Conservation (phyloP, 2,888 invertebrate genomes). For the Drosophila mercatorum region DNA sequence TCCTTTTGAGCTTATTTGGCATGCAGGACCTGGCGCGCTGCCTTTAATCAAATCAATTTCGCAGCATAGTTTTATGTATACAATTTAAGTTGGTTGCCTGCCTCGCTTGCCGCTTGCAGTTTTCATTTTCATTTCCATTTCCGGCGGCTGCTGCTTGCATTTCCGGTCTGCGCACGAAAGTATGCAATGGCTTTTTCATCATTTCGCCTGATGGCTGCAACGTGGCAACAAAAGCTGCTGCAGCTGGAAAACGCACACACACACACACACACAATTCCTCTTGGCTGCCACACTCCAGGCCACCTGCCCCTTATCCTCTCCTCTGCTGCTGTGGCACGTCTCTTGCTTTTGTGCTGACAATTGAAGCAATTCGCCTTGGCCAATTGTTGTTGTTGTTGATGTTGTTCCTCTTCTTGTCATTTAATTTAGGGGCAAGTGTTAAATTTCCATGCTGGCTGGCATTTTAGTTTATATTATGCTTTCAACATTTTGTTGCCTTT, state of each 20-base stretch:
- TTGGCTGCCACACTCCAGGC: slow-evolving; percentile 16
- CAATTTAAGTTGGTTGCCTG: slow-evolving; percentile 72
- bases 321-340: slow-evolving; percentile 1
- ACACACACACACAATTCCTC: slow-evolving; percentile 58
- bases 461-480: slow-evolving; percentile 72
- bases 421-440: slow-evolving; percentile 74
- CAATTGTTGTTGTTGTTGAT: slow-evolving; percentile 39
- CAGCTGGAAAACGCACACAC: slow-evolving; percentile 44
- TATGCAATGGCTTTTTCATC: slow-evolving; percentile 78
- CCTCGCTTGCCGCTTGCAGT: slow-evolving; percentile 25
- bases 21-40: slow-evolving; percentile 66
- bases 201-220: slow-evolving; percentile 74
- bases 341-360: slow-evolving; percentile 57
- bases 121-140: slow-evolving; percentile 66
- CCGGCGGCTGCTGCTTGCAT: slow-evolving; percentile 57
- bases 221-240: slow-evolving; percentile 68
- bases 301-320: background rate
- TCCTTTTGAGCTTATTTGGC: slow-evolving; percentile 60
- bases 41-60: slow-evolving; percentile 80
- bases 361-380: slow-evolving; percentile 65
- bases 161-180: slow-evolving; percentile 73
- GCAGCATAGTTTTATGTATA: slow-evolving; percentile 78
- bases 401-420: slow-evolving; percentile 43
- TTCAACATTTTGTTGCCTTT: slow-evolving; percentile 70
- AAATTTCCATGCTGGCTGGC: slow-evolving; percentile 73